Evolutionary conservation across 2,797 vertebrate genomes (phyloP).

Genomic region (Sitta carolinensis): DNA sequence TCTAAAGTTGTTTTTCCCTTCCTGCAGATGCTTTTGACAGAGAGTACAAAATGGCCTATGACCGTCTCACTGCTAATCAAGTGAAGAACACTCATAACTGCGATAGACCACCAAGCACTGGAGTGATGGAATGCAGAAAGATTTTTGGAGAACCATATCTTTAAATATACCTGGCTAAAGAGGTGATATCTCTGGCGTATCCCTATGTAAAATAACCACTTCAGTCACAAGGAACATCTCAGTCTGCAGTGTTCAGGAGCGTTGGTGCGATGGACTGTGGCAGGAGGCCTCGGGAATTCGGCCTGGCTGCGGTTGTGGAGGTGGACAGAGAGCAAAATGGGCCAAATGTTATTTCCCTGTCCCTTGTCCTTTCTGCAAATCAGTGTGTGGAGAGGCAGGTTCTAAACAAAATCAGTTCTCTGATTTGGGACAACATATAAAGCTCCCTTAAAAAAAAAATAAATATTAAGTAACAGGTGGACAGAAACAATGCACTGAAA

Average conservation of each 20-base stretch:
- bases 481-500: slow-evolving; percentile 63
- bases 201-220: slow-evolving; percentile 63
- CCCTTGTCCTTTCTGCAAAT: slow-evolving; percentile 19
- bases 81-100: slow-evolving; percentile 98
- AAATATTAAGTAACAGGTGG: neutral
- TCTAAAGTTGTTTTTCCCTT: neutral
- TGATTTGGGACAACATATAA: slow-evolving; percentile 9
- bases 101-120: slow-evolving; percentile 92
- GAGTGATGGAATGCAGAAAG: slow-evolving; percentile 96
- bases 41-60: slow-evolving; percentile 96
- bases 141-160: slow-evolving; percentile 92
- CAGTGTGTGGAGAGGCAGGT: slow-evolving; percentile 11
- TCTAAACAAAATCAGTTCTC: slow-evolving; percentile 40
- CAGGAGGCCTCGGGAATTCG: slow-evolving; percentile 15
- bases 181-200: neutral
- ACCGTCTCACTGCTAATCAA: slow-evolving; percentile 90
- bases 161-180: slow-evolving; percentile 66
- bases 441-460: neutral
- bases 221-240: slow-evolving; percentile 61
- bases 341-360: slow-evolving; percentile 30
- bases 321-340: slow-evolving; percentile 17
- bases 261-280: neutral
- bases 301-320: neutral
- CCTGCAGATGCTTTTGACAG: slow-evolving; percentile 93
- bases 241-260: slow-evolving; percentile 45